A percentile compares a stretch with the other conserved stretches of the same genome.
phyloP scores from a whole-genome alignment of 2,113 vertebrate genomes.

The Xiphophorus couchianus region DNA sequence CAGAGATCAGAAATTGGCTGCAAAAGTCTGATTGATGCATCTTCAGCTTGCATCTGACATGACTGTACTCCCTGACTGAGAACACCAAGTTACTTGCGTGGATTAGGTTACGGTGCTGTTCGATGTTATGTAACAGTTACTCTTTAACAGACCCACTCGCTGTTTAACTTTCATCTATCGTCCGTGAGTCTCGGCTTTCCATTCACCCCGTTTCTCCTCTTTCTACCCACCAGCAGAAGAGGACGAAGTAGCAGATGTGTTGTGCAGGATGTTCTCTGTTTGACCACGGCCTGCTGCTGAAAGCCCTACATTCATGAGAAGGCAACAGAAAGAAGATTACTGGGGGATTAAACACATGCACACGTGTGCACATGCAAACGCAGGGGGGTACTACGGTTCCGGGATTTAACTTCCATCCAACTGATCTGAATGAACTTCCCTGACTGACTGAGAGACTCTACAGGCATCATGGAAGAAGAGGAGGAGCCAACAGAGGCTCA shows the following conservation, averaged over 20 bases:
- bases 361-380: constrained; percentile 31
- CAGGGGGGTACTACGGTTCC: neutral
- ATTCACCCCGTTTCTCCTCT: constrained; percentile 12
- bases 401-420: constrained; percentile 38
- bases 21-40: neutral
- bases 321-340: constrained; percentile 70
- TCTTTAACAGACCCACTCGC: constrained; percentile 18
- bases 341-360: constrained; percentile 56
- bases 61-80: constrained; percentile 31
- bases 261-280: constrained; percentile 36
- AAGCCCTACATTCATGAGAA: constrained; percentile 58
- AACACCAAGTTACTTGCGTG: constrained; percentile 30
- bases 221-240: neutral
- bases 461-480: constrained; percentile 69
- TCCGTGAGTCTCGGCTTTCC: constrained; percentile 11
- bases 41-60: constrained; percentile 1
- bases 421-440: constrained; percentile 36
- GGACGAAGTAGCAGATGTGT: constrained; percentile 36
- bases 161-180: constrained; percentile 46
- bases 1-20: too few relatives aligned
- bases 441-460: constrained; percentile 15
- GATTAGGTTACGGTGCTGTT: constrained; percentile 50
- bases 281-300: constrained; percentile 40
- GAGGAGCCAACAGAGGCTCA: constrained; percentile 63
- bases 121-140: constrained; percentile 50